phyloP scores from a whole-genome alignment of 2,888 invertebrate species.

The Ametastegia equiseti region DNA sequence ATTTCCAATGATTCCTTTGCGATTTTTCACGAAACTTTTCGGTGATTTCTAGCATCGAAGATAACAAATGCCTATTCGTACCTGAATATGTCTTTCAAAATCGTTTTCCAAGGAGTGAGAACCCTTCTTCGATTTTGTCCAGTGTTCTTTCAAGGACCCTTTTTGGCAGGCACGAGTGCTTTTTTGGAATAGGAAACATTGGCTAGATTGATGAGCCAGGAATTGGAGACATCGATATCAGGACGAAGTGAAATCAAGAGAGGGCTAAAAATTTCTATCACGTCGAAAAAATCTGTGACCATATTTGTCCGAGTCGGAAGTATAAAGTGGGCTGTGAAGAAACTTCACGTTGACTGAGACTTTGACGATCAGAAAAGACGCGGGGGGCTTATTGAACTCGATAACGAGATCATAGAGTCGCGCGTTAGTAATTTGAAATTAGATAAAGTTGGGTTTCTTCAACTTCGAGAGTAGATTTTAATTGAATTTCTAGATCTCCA shows the following conservation, averaged over 20 bases:
- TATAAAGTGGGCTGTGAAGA: neutral
- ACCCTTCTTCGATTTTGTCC: neutral
- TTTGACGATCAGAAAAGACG: neutral
- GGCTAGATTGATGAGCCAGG: neutral
- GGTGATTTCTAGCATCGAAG: too few species aligned
- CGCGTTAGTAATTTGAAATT: neutral
- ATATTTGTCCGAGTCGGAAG: neutral
- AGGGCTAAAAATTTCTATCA: neutral
- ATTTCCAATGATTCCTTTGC: too few species aligned
- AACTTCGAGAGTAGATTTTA: constrained; percentile 1
- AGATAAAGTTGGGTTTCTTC: neutral
- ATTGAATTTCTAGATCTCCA: constrained; percentile 28
- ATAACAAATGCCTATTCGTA: too few species aligned
- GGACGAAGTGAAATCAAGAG: neutral
- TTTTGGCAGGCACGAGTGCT: neutral
- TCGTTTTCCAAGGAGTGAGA: neutral
- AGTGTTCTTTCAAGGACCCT: neutral
- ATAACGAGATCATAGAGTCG: neutral
- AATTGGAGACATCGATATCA: neutral
- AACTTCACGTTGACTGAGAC: neutral
- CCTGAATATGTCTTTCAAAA: neutral
- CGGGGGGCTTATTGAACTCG: neutral
- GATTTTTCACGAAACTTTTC: too few species aligned
- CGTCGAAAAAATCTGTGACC: neutral
- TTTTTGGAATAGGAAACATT: neutral